phyloP scores from a whole-genome alignment of 2,888 invertebrate genomes.

The Drosophila prostipennis region DNA sequence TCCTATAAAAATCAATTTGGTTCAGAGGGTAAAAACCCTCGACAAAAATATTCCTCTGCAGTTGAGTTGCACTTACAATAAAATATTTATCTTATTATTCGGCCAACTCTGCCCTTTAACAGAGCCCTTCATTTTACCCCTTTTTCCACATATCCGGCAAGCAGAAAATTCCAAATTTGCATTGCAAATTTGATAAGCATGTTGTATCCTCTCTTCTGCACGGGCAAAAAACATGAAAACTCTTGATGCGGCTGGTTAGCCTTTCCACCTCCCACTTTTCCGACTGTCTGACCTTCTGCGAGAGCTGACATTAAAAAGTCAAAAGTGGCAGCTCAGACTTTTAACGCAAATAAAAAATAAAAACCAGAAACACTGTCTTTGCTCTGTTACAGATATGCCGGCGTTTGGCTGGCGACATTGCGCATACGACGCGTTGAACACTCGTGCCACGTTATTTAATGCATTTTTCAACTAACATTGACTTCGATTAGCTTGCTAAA shows the following conservation, averaged over 20 bases:
- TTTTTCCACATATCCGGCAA: slow-evolving; percentile 24
- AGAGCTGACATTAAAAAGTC: slow-evolving; percentile 29
- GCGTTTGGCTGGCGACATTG: slow-evolving; percentile 37
- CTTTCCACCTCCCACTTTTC: slow-evolving; percentile 8
- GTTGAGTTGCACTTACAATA: slow-evolving; percentile 13
- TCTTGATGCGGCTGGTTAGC: slow-evolving; percentile 23
- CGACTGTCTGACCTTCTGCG: slow-evolving; percentile 32
- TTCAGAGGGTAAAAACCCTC: background rate
- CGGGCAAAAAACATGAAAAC: slow-evolving; percentile 10
- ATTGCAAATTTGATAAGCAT: slow-evolving; percentile 39
- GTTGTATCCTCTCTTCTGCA: slow-evolving; percentile 10
- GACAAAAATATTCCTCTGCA: background rate
- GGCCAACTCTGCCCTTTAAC: background rate
- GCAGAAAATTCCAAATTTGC: slow-evolving; percentile 33
- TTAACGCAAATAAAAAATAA: background rate
- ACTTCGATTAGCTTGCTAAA: slow-evolving; percentile 75
- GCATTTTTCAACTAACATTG: slow-evolving; percentile 70
- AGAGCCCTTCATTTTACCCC: background rate
- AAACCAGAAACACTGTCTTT: background rate
- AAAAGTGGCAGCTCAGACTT: slow-evolving; percentile 16
- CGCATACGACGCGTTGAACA: slow-evolving; percentile 52
- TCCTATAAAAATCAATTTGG: slow-evolving; percentile 3
- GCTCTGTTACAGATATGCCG: slow-evolving; percentile 11
- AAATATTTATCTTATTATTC: slow-evolving; percentile 27
- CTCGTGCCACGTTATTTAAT: slow-evolving; percentile 54